Evolutionary conservation across 2,797 vertebrate genomes (phyloP).

Genomic region (Trematomus bernacchii): DNA sequence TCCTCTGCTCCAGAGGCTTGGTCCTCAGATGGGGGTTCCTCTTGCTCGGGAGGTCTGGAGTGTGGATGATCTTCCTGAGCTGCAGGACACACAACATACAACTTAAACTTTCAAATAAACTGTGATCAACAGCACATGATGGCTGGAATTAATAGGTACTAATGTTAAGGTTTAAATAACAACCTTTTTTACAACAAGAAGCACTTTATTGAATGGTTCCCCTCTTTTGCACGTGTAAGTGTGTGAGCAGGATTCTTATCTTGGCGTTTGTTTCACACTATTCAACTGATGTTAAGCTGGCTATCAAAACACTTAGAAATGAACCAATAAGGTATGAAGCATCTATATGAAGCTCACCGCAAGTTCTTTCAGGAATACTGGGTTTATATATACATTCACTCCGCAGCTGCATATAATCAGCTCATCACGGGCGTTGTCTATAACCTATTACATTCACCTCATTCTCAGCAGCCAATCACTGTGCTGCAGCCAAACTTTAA

Average conservation of each 20-base stretch:
- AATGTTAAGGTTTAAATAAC: too few species aligned
- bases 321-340: too few species aligned
- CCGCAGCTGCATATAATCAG: too few species aligned
- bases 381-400: too few species aligned
- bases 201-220: neutral
- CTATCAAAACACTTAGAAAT: neutral
- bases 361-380: too few species aligned
- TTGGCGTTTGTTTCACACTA: neutral
- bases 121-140: neutral
- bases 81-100: constrained; percentile 56
- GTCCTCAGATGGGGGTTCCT: constrained; percentile 90
- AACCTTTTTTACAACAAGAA: neutral
- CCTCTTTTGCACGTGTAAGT: neutral
- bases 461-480: too few species aligned
- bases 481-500: too few species aligned
- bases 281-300: neutral
- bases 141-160: neutral
- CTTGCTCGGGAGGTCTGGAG: constrained; percentile 93
- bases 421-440: too few species aligned
- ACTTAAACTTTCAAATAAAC: constrained; percentile 12
- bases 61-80: constrained; percentile 92
- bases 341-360: too few species aligned
- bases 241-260: neutral
- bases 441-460: too few species aligned
- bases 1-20: constrained; percentile 91